Base-by-base conservation (phyloP, 2,888 invertebrate genomes). In the Aricia artaxerxes region DNA sequence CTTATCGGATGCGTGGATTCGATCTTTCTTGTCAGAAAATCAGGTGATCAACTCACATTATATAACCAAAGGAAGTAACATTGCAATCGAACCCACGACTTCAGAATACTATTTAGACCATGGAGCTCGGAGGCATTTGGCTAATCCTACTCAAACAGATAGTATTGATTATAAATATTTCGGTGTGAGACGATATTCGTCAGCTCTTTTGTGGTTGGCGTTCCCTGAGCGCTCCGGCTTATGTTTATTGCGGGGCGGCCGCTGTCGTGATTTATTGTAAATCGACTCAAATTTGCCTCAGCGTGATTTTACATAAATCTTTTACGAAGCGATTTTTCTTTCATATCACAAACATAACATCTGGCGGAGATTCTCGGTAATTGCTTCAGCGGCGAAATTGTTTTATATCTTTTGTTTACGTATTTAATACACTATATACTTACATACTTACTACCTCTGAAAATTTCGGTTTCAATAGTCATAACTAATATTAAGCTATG, bases 171-270 rank as follows among this genome's bases (percentile, higher is more conserved):
- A 9, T 73, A 73, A 24, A 57, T 53, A 57, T 31, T 76, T 35
- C 81, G 78, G 82, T 82, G 80, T 82, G 31, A 82, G 38, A 35
- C 16, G 9, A 35, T 81, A 78, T 81, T 79, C 53, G 57, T 76
- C 53, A 35, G 76, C 76, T 53, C 76, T 76, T 76, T 76, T 76
- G 76, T 76, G 76, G 57, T 31, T 35, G 57, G 57, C 76, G 57
- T 57, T 53, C 76, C 76, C 57, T 16, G 57, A 16, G 13, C 57
- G 57, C 16, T 57, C 57, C 53, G 31, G 76, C 76, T 76, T 76
- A 76, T 76, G 76, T 76, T 76, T 76, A 76, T 76, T 76, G 76
- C 53, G 24, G 76, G 31, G 76, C 35, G 76, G 24, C 16, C 53
- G 57, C 35, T 76, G 53, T 76, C 31, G 35, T 76, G 76, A 76